Evolutionary conservation across 1,140 invertebrate species (phyloP).

Genomic region (Listronotus bonariensis): DNA sequence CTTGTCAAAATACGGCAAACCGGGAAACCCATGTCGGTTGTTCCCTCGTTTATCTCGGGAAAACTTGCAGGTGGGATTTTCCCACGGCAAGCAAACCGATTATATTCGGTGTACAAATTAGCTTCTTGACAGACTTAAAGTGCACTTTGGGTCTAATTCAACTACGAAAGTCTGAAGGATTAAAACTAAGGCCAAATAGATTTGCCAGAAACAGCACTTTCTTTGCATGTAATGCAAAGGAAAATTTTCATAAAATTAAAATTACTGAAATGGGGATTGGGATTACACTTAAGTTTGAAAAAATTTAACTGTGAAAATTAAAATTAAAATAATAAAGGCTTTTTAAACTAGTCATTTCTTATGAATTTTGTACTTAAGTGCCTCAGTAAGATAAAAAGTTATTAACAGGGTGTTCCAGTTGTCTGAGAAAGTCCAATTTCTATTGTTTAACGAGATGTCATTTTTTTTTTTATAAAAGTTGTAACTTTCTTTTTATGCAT

Average conservation of each 20-base stretch:
- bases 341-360: no score
- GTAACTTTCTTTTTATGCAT: no score
- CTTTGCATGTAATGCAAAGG: constrained; percentile 15
- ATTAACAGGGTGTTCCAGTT: no score
- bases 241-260: constrained; percentile 7
- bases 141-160: constrained; percentile 8
- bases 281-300: background rate
- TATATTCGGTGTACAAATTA: constrained; percentile 18
- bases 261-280: constrained; percentile 2
- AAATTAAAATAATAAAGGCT: no score
- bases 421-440: no score
- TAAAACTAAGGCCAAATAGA: constrained; percentile 17
- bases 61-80: constrained; percentile 18
- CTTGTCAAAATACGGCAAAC: constrained; percentile 17
- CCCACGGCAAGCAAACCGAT: constrained; percentile 13
- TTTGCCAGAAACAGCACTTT: constrained; percentile 10
- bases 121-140: constrained; percentile 14
- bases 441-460: no score
- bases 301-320: constrained; percentile 6
- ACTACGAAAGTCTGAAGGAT: constrained; percentile 9
- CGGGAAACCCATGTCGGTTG: constrained; percentile 4
- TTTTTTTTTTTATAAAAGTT: no score
- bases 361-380: no score
- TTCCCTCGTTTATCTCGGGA: constrained; percentile 15
- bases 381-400: no score